phyloP scores from a whole-genome alignment of 2,888 invertebrate species.

The Phalera bucephala region DNA sequence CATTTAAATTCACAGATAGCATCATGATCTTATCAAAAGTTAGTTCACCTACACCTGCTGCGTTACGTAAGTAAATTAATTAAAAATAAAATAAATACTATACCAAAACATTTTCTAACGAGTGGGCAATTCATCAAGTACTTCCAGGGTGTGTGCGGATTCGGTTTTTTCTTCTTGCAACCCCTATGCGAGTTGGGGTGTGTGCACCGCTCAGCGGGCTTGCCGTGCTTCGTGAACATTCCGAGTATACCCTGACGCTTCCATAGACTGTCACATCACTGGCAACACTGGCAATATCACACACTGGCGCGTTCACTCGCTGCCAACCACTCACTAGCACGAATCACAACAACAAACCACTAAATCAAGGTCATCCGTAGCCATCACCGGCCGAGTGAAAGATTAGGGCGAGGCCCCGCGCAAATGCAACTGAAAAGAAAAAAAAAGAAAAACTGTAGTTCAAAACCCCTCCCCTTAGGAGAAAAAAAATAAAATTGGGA shows the following conservation, averaged over 20 bases:
- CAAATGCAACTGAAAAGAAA: slow-evolving; percentile 79
- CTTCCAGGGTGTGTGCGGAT: slow-evolving; percentile 80
- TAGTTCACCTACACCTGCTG: slow-evolving; percentile 25
- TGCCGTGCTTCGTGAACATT: slow-evolving; percentile 80
- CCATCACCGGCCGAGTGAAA: slow-evolving; percentile 67
- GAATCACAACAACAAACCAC: slow-evolving; percentile 62
- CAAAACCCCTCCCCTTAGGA: slow-evolving; percentile 32
- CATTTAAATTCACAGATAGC: slow-evolving; percentile 17
- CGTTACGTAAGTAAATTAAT: slow-evolving; percentile 25
- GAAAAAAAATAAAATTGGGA: slow-evolving; percentile 28
- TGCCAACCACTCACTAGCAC: slow-evolving; percentile 59
- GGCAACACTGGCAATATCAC: slow-evolving; percentile 52
- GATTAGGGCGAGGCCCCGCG: slow-evolving; percentile 54
- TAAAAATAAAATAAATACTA: slow-evolving; percentile 65
- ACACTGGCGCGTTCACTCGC: slow-evolving; percentile 46
- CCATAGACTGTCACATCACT: slow-evolving; percentile 80
- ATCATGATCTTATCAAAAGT: slow-evolving; percentile 23
- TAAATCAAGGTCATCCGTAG: slow-evolving; percentile 69
- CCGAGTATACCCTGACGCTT: slow-evolving; percentile 71
- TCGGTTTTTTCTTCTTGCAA: slow-evolving; percentile 78
- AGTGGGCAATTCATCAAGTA: slow-evolving; percentile 84
- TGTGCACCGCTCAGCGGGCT: slow-evolving; percentile 76
- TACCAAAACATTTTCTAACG: slow-evolving; percentile 84
- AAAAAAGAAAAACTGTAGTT: slow-evolving; percentile 71
- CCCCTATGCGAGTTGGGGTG: slow-evolving; percentile 69